Base-by-base conservation (phyloP, 37 sponge, comb jelly and placozoan genomes). In the Aphrocallistes beatrix region DNA sequence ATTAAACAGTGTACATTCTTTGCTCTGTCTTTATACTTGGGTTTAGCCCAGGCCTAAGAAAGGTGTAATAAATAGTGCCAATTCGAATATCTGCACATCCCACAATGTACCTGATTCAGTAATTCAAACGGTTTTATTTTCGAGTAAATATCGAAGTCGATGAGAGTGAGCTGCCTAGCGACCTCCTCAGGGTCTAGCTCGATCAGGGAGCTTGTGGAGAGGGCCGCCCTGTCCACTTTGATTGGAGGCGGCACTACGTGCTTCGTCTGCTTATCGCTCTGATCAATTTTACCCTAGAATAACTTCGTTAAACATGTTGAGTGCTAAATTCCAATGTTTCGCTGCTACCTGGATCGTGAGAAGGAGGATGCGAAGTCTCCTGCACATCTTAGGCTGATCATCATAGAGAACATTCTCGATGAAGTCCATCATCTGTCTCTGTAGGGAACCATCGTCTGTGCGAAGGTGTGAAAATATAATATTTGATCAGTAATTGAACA, bases 111-210 rank as follows among this genome's bases (percentile, higher is more conserved):
- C 90, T 94, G 95, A 82, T 96, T 93, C 37, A 96, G 85, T 47
- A 93, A 85, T 51, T 96, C 97, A n/a, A 86, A 39, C 25, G 97
- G 97, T 82, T 91, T 90, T 81, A 96, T 96, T 51, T 91, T 93
- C 38, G 89, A 87, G 86, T 92, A 96, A 39, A 96, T 87, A 0
- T 38, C 45, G 88, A 93, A 96, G 85, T 96, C 97, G 37, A 93
- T 92, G 84, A 96, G 82, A 37, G 94, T 93, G 51, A 96, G 50
- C 39, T 96, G 97, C 51, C 97, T 30, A 1, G 97, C 97, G 0
- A 96, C 91, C 85, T 96, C 97, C 81, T 92, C 94, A 0, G 97
- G 91, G 36, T 94, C 93, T 87, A 94, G 92, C 82, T 93, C 97
- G 90, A 93, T 93, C 23, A 96, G 83, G 10, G 87, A 45, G 50